Base-by-base conservation (phyloP, 2,797 vertebrate species). In the Enteromius treurensis region DNA sequence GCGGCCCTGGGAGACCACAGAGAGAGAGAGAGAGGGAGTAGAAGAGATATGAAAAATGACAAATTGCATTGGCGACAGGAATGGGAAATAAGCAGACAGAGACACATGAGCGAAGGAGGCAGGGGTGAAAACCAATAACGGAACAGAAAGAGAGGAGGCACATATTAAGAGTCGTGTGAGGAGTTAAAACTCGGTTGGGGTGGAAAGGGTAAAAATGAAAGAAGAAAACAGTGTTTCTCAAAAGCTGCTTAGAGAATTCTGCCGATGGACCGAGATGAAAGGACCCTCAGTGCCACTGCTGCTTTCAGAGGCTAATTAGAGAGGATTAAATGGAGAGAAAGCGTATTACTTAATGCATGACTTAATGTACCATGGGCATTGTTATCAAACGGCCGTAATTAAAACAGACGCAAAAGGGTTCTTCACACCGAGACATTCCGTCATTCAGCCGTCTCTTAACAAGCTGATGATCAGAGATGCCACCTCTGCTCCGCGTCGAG, bases 1-100 rank as follows among this genome's bases (percentile, higher is more conserved):
- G 91, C 80, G 94, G 95, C 26, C 89, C 90, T 90, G 82, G 42
- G 76, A 82, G 77, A 58, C 67, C 90, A 90, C 79, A 65, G 62
- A 84, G 74, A 76, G 71, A 75, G 71, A 75, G 73, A 75, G 68
- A 65, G 60, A 51, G 29, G 13, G 45, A 65, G 55, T 51, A 34
- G 65, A 58, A 58, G 47, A 64, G 49, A 58, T 51, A 74, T 77
- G 55, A 80, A 84, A 65, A 74, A 73, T 62, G 75, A 82, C 71
- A 60, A 26, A 80, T 23, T 51, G 62, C 42, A 74, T 23, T 64
- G 80, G 53, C 15, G 69, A 37, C 55, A 74, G 45, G 49, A 84
- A 49, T 64, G 23, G 55, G 32, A 79, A 79, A 81, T 45, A 86
- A 58, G 47, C 47, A 82, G 79, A 80, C 75, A 42, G 34, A 70